These are phyloP conservation scores for Psylliodes chrysocephalus DNA, from an alignment of 2,888 invertebrate species.

Conservation along the genomic window DNA sequence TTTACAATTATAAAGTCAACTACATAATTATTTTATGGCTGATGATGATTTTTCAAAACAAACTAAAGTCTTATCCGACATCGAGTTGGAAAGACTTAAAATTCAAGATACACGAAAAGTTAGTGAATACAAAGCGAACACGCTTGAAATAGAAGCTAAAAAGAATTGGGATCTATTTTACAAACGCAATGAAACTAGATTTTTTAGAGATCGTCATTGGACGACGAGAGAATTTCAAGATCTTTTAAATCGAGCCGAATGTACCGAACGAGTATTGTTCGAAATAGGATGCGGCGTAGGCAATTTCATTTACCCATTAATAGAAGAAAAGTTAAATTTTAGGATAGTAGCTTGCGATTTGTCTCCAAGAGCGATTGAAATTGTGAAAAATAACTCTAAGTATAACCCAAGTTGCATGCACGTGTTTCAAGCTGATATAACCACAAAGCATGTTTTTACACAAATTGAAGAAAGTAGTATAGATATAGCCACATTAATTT, in stretches of 20 bases:
- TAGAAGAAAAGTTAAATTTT: conserved; percentile 79
- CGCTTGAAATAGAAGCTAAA: conserved; percentile 84
- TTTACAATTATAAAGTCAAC: not conserved
- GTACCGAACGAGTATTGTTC: conserved; percentile 65
- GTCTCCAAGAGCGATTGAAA: conserved; percentile 88
- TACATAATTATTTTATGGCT: conserved; percentile 16
- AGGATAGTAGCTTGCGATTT: conserved; percentile 92
- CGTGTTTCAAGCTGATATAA: conserved; percentile 89
- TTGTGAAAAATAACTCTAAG: conserved; percentile 77
- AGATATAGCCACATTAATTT: conserved; percentile 90
- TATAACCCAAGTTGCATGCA: conserved; percentile 75
- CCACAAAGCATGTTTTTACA: conserved; percentile 73
- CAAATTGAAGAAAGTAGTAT: conserved; percentile 67
- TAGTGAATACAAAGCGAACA: conserved; percentile 77
- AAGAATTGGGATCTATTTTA: conserved; percentile 97
- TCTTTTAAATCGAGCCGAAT: conserved; percentile 58
- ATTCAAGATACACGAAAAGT: conserved; percentile 77
- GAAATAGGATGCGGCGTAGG: conserved; percentile 98
- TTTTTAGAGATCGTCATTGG: conserved; percentile 97
- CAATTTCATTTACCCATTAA: conserved; percentile 92
- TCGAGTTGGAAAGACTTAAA: conserved; percentile 72
- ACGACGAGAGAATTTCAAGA: conserved; percentile 89
- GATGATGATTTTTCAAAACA: conserved; percentile 13
- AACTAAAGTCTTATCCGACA: conserved; percentile 68
- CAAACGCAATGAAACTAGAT: conserved; percentile 91